Evolutionary conservation across 2,888 invertebrate genomes (phyloP), one percentile per base, ranked within the genome.

Genomic region (Thumatha senex): DNA sequence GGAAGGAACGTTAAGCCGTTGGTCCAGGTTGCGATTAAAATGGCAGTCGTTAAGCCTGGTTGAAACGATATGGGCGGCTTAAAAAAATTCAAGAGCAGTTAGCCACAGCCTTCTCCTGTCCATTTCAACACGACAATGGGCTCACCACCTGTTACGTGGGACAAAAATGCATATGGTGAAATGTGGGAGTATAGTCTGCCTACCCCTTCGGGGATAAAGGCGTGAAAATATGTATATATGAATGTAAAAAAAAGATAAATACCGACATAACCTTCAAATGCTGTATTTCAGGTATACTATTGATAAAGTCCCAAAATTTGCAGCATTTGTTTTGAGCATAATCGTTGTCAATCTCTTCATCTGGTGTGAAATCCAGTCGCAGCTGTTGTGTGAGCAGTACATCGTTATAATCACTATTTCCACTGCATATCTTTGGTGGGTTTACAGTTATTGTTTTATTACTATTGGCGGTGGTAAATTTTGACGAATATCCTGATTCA

Each of bases 221-320:
- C n/a, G n/a, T n/a, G n/a, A n/a, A n/a, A n/a, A n/a, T n/a, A n/a
- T n/a, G n/a, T n/a, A n/a, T n/a, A n/a, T n/a, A n/a, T n/a, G n/a
- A n/a, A n/a, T n/a, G n/a, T n/a, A n/a, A 24, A 5, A 24, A 24
- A 33, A 0, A 11, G 7, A 29, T 50, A 12, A 55, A 7, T 31
- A 78, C 78, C 51, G 78, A 67, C 11, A 57, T 10, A 33, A 61
- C 71, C 54, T 63, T 67, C 12, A 77, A 39, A 10, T 57, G 45
- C 7, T 61, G 62, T 47, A 79, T 56, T 11, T 69, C 67, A 0
- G 68, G 69, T 10, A 51, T 49, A 11, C 48, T 65, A 1, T 57
- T 53, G 11, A 78, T 51, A 12, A 72, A 74, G 0, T 72, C 52
- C 79, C 80, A 80, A 52, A 80, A 79, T 0, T 68, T 63, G 14